Base-by-base conservation (phyloP, 2,113 vertebrate species). In the Myanophis thanlyinensis region DNA sequence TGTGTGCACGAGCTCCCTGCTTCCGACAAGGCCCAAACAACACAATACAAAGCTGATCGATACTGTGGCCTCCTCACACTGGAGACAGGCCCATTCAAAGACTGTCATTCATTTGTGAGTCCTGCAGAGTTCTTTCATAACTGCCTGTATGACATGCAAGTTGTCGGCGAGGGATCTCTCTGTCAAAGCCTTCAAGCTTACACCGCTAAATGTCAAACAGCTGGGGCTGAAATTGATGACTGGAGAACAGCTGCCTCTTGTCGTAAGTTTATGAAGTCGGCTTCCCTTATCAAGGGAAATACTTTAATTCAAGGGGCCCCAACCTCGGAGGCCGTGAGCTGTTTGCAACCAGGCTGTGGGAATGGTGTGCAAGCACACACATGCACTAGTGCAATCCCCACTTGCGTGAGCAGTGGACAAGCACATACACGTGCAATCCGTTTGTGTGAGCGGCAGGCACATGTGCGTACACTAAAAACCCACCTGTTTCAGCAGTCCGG, bases 241-340 rank as follows among this genome's bases (percentile, higher is more conserved):
- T 98, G 98, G 98, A 98, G 98, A 93, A 94, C 47, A 1, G 52
- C 93, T 2, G 93, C 96, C 62, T 94, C 67, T 87, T 98, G 98
- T 85, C 73, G 98, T 98, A 95, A 98, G 98, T 98, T 51, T 44
- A 35, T 18, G 85, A 22, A 6, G 1, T 23, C 1, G 22, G 7
- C 23, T 56, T 49, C 4, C 54, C 7, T 56, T 80, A n/a, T 35
- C 11, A 67, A 30, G 27, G 11, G 13, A 46, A 73, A 30, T 10
- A 22, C 9, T 35, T 4, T 0, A 59, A 59, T 59, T 59, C 25
- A 59, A 3, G 23, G 25, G 46, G 3, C 46, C 46, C 46, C 46
- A 47, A 47, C 5, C 18, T 53, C 5, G 18, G 20, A 18, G 18
- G 15, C 18, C 18, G 3, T 53, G 52, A 53, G 4, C 52, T 53